Conservation (phyloP, 2,888 invertebrate genomes). For the Spicauda simplicius region DNA sequence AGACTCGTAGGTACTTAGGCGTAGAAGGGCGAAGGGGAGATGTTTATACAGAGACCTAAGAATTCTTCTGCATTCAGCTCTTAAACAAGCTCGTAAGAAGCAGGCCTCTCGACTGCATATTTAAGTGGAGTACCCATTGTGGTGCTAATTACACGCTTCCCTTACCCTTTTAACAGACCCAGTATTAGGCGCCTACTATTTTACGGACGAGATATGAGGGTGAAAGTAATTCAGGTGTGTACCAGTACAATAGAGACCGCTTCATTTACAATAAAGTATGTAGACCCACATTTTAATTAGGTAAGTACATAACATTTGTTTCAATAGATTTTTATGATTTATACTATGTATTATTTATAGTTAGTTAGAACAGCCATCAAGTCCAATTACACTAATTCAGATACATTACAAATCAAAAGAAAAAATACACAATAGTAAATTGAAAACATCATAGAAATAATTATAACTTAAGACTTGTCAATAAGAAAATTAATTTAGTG, state of each 20-base stretch:
- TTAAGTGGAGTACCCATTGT: slow-evolving; percentile 30
- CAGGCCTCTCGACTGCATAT: slow-evolving; percentile 27
- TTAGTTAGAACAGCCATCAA: no score
- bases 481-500: no score
- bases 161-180: slow-evolving; percentile 28
- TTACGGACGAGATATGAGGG: slow-evolving; percentile 19
- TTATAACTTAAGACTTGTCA: no score
- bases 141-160: slow-evolving; percentile 31
- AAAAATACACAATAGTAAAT: no score
- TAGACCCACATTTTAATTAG: no score
- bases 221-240: slow-evolving; percentile 20
- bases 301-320: no score
- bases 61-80: slow-evolving; percentile 8
- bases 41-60: slow-evolving; percentile 29
- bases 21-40: not conserved
- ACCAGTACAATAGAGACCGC: slow-evolving; percentile 4
- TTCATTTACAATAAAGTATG: slow-evolving; percentile 5
- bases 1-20: not conserved
- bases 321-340: no score
- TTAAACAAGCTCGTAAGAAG: slow-evolving; percentile 25
- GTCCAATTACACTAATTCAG: no score
- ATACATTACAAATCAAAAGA: no score
- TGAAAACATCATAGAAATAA: no score
- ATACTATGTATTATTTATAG: no score
- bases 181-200: slow-evolving; percentile 13